These are phyloP conservation scores for Eulithis prunata DNA, from an alignment of 2,888 invertebrate genomes.

Conservation along the genomic window DNA sequence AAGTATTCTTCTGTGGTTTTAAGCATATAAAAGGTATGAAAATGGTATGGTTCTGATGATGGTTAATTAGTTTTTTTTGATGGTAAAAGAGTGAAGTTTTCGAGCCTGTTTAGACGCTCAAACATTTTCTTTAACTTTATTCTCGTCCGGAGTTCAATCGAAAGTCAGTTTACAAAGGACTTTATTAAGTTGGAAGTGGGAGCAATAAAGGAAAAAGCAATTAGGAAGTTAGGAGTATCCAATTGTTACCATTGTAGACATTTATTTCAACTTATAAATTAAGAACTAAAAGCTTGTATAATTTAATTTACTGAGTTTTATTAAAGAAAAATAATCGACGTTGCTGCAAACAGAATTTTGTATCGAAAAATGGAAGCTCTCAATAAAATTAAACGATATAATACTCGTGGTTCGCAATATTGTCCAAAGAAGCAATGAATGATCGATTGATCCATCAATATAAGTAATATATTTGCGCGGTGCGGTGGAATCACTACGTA, in stretches of 20 bases:
- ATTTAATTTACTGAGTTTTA: conserved; percentile 11
- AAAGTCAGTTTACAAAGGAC: conserved; percentile 25
- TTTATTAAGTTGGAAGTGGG: conserved; percentile 17
- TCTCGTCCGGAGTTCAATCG: conserved; percentile 14
- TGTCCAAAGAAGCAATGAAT: neutral
- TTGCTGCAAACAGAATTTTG: too few relatives aligned
- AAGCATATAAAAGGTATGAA: too few relatives aligned
- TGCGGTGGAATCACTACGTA: conserved; percentile 26
- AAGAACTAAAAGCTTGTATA: conserved; percentile 7
- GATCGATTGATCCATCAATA: conserved; percentile 3
- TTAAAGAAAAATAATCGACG: neutral
- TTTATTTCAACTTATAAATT: conserved; percentile 3
- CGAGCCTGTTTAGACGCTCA: neutral
- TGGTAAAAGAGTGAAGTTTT: neutral
- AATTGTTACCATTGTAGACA: conserved; percentile 19
- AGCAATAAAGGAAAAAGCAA: conserved; percentile 27
- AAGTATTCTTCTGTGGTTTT: too few relatives aligned
- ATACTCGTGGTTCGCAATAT: too few relatives aligned
- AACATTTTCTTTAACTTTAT: conserved; percentile 15
- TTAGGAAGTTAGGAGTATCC: conserved; percentile 20
- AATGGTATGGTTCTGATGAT: too few relatives aligned
- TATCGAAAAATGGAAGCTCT: too few relatives aligned
- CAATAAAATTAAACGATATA: too few relatives aligned
- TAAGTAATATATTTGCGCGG: conserved; percentile 22
- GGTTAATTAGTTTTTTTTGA: too few relatives aligned